Evolutionary conservation across 2,888 invertebrate genomes (phyloP), one percentile per base, ranked within the genome.

Genomic region (Stenchaetothrips biformis): DNA sequence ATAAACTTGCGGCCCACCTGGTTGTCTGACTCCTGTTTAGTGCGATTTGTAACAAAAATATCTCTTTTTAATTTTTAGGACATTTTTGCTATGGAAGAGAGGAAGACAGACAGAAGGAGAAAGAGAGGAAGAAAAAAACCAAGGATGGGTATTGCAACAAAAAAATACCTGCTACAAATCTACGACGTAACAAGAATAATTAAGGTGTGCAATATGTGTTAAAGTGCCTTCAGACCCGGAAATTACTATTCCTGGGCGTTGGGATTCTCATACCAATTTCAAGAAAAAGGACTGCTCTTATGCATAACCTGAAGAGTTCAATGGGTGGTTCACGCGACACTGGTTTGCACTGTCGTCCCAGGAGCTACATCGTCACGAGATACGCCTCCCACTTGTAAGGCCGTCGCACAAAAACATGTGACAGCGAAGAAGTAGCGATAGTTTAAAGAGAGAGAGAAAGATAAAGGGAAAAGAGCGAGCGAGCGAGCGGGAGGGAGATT

Each of bases 341-440:
- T 37, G 37, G 37, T 37, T 37, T 37, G 37, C 37, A 4, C 37
- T 37, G 37, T 4, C 37, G 37, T 4, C 37, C 37, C 37, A 37
- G 37, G 37, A 37, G 37, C 37, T 37, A 37, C 67, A 78, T 78
- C 21, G 81, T 79, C 49, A 53, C 79, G 25, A 16, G 81, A 47
- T 67, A 82, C 48, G 77, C 81, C 79, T 78, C 80, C 49, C 80
- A 62, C 67, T 74, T 74, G 67, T 74, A 25, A 74, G 67, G 25
- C 4, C 21, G 25, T 25, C 67, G 67, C 25, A 25, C 7, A 3
- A 25, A 74, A 27, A 37, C 9, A 53, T 49, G 11, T 25, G 48
- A 77, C 21, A 77, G n/a, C 13, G 77, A 16, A 1, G 7, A 11
- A 47, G 48, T 53, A 79, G 59, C 53, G 62, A 79, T 37, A 59